Percentiles rank a stretch among this genome's conserved stretches.
phyloP scores from a whole-genome alignment of 2,888 invertebrate species.

The Suillia variegata region DNA sequence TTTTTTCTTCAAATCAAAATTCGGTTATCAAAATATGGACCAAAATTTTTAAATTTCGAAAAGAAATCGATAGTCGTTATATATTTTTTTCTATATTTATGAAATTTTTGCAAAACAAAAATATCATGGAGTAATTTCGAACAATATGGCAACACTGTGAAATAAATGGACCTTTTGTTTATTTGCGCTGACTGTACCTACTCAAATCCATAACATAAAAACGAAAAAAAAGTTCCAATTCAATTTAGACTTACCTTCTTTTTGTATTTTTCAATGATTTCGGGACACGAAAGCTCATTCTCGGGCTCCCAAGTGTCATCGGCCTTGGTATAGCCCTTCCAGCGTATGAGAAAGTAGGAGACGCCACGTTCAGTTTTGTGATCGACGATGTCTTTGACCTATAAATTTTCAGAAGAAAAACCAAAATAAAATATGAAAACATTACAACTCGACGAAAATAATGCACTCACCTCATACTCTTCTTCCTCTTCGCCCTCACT shows the following conservation, averaged over 20 bases:
- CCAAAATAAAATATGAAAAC: neutral
- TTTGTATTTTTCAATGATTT: constrained; percentile 67
- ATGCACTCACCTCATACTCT: constrained; percentile 50
- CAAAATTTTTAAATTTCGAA: too few species aligned
- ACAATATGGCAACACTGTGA: neutral
- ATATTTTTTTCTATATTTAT: too few species aligned
- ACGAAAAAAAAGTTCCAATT: too few species aligned
- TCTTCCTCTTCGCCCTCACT: constrained; percentile 52
- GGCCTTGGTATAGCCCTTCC: constrained; percentile 76
- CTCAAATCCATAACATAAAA: too few species aligned
- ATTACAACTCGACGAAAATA: neutral
- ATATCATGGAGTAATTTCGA: too few species aligned
- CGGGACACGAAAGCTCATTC: constrained; percentile 72
- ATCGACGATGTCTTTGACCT: constrained; percentile 73
- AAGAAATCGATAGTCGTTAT: too few species aligned
- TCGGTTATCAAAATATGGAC: too few species aligned
- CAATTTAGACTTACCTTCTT: too few species aligned
- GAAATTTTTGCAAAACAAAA: too few species aligned
- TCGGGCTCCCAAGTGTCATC: constrained; percentile 80
- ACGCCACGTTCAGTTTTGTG: constrained; percentile 73
- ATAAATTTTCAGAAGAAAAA: too few species aligned
- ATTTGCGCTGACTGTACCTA: constrained; percentile 14
- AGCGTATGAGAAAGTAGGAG: constrained; percentile 73
- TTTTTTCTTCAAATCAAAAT: too few species aligned
- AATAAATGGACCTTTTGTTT: neutral